Evolutionary conservation across 1,140 invertebrate genomes (phyloP).

Genomic region (Apocrypta bakeri): DNA sequence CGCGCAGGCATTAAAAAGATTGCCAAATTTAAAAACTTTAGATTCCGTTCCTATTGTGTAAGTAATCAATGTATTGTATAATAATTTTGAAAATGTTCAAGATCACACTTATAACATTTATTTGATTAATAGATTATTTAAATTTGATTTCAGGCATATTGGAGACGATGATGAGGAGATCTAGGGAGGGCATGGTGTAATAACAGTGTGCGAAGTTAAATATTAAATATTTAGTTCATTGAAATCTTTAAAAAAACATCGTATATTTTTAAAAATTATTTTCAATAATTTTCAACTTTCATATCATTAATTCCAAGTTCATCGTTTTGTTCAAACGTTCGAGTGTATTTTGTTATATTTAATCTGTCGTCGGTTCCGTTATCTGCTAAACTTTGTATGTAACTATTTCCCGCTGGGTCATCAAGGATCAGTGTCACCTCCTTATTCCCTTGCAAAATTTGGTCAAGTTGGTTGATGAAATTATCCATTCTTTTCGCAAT

Average conservation of each 20-base stretch:
- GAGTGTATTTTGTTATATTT: slow-evolving; percentile 86
- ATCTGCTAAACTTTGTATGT: slow-evolving; percentile 90
- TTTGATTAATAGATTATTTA: slow-evolving; percentile 26
- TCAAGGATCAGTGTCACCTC: slow-evolving; percentile 88
- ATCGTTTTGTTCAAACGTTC: slow-evolving; percentile 95
- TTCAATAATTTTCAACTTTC: slow-evolving; percentile 89
- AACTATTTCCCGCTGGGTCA: slow-evolving; percentile 98
- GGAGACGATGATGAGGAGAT: slow-evolving; percentile 23
- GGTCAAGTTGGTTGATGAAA: slow-evolving; percentile 83
- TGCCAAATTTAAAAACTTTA: slow-evolving; percentile 79
- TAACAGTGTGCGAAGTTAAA: background rate
- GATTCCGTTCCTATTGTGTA: slow-evolving; percentile 76
- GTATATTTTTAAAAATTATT: slow-evolving; percentile 37
- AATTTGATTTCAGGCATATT: slow-evolving; percentile 40
- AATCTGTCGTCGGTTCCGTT: slow-evolving; percentile 84
- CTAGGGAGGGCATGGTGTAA: background rate
- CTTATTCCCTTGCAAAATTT: slow-evolving; percentile 80
- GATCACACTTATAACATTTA: too few species aligned
- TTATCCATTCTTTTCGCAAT: slow-evolving; percentile 75
- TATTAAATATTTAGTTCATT: background rate
- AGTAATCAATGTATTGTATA: too few species aligned
- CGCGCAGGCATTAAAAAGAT: slow-evolving; percentile 74
- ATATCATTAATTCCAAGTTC: slow-evolving; percentile 97
- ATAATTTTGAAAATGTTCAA: too few species aligned
- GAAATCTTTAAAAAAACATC: slow-evolving; percentile 37